Conservation (phyloP, 53 echinoderm and acorn worm species). For the Temnopleurus reevesii region DNA sequence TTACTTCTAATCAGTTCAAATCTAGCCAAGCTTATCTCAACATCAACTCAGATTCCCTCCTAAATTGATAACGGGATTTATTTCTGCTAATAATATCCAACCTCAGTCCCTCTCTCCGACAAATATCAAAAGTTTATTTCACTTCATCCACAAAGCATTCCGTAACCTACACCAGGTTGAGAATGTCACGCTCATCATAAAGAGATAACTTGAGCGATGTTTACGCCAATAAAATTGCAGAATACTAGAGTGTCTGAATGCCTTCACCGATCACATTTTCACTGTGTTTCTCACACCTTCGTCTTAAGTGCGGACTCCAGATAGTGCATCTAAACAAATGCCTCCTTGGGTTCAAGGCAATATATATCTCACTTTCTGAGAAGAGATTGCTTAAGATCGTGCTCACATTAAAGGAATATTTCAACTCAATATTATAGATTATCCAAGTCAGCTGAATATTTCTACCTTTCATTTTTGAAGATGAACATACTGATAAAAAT, state of each 20-base stretch:
- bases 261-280: neutral
- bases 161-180: neutral
- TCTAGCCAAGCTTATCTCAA: neutral
- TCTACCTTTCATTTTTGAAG: too few relatives aligned
- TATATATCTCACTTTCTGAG: neutral
- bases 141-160: neutral
- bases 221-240: neutral
- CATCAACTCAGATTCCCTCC: neutral
- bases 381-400: neutral
- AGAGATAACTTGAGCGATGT: neutral
- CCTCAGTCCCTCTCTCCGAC: neutral
- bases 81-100: neutral
- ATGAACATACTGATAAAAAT: too few relatives aligned
- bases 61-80: neutral
- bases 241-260: neutral
- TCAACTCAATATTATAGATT: too few relatives aligned
- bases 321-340: slow-evolving; percentile 20
- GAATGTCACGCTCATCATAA: neutral
- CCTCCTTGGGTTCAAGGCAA: neutral
- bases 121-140: neutral
- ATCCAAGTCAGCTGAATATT: too few relatives aligned
- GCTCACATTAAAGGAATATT: neutral
- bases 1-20: neutral
- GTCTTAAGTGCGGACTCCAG: neutral
- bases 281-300: neutral